phyloP scores from a whole-genome alignment of 2,113 vertebrate genomes.

The Leiothrix lutea region DNA sequence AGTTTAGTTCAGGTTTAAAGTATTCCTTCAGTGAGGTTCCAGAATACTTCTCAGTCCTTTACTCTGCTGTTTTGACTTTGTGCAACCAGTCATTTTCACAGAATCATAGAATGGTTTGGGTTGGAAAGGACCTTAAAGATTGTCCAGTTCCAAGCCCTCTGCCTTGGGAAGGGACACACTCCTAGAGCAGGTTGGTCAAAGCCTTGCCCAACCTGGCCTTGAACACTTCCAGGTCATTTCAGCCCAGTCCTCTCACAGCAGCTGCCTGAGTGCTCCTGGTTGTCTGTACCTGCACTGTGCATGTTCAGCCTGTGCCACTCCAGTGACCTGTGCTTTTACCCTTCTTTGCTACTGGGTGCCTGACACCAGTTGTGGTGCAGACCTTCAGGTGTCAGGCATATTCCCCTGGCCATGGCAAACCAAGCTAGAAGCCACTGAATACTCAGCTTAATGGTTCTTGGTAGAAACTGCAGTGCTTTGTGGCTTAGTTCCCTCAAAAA shows the following conservation, averaged over 20 bases:
- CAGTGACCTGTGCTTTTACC: not conserved
- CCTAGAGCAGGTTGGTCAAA: not conserved
- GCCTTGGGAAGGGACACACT: not conserved
- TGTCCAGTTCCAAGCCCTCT: not conserved
- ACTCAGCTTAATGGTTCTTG: not conserved
- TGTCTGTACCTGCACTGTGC: rapidly evolving
- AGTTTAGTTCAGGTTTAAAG: not conserved
- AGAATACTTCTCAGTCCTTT: not conserved
- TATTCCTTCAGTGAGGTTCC: not conserved
- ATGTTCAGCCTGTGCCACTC: not conserved
- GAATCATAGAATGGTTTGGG: not conserved
- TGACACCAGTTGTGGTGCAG: not conserved
- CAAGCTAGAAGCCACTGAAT: not conserved
- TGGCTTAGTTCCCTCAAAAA: not conserved
- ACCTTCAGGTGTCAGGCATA: not conserved
- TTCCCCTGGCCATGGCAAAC: not conserved
- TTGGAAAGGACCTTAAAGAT: not conserved
- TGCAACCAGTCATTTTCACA: not conserved
- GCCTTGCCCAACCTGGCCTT: not conserved
- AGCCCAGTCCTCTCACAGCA: not conserved
- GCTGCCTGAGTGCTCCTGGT: not conserved
- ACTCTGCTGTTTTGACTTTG: not conserved
- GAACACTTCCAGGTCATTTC: not conserved
- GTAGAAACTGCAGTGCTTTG: not conserved
- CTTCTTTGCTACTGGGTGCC: not conserved